Evolutionary conservation across 2,113 vertebrate genomes (phyloP).

Genomic region (Dendropsophus ebraccatus): DNA sequence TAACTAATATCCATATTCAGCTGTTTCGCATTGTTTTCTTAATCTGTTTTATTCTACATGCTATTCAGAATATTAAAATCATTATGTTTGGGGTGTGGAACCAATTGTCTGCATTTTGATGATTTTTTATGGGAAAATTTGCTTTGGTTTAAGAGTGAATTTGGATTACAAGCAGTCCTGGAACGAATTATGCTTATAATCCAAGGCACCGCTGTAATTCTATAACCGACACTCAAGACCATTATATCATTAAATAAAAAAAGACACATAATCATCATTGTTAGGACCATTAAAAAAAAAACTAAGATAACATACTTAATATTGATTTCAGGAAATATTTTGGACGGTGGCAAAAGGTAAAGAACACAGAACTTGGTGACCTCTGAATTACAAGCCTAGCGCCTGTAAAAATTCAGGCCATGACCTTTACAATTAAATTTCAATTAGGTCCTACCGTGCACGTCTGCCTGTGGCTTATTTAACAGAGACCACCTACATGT

Average conservation of each 20-base stretch:
- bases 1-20: too few relatives aligned
- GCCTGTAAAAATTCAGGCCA: slow-evolving; percentile 40
- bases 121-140: too few relatives aligned
- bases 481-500: slow-evolving; percentile 42
- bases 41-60: too few relatives aligned
- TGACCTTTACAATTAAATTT: slow-evolving; percentile 52
- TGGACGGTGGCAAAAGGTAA: background rate
- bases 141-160: too few relatives aligned
- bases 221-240: background rate
- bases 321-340: background rate
- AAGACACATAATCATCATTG: background rate
- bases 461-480: slow-evolving; percentile 31
- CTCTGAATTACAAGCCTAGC: slow-evolving; percentile 37
- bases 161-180: too few relatives aligned
- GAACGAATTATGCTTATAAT: too few relatives aligned
- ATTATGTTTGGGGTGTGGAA: too few relatives aligned
- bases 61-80: too few relatives aligned
- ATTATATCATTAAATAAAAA: background rate
- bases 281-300: background rate
- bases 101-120: too few relatives aligned
- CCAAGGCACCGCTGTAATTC: too few relatives aligned
- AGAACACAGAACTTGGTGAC: slow-evolving; percentile 12
- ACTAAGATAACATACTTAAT: background rate
- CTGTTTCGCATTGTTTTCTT: too few relatives aligned
- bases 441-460: slow-evolving; percentile 41